Evolutionary conservation across 2,797 vertebrate species (phyloP), one percentile per base, ranked within the genome.

Genomic region (Microctenopoma stevenorrisi): DNA sequence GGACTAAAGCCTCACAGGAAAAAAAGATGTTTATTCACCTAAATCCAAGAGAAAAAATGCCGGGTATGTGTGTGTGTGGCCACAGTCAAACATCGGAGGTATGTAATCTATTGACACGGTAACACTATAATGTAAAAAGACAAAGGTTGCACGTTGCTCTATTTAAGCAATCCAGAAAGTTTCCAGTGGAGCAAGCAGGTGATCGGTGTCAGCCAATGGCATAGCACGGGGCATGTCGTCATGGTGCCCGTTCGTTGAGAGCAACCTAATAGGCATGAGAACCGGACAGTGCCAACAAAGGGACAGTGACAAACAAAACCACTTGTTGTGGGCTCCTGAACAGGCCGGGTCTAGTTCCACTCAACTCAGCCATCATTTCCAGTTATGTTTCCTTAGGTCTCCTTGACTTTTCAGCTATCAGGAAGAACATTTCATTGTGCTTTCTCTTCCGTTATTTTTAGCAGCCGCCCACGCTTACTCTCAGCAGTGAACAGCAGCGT

Each of bases 211-310:
- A 80, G 59, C 51, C 67, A 22, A 26, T 68, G 55, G 65, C 47
- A 52, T 58, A 51, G 70, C 59, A 51, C 5, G 4, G 49, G 26
- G 28, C 63, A 68, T 61, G 64, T 76, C 74, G 66, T 63, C 61
- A 5, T 1, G 12, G 61, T 80, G 78, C 66, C 72, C 48, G 60
- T 42, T 77, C 38, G n/a, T 52, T 30, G n/a, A 73, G 72, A 79
- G 82, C 64, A 83, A 86, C 76, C 68, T 73, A 87, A 91, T 84
- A 89, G 73, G 80, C 83, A 80, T 87, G 88, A 82, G 78, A 91
- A 85, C 57, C 69, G 62, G 60, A 49, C 80, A 64, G 61, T 59
- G 60, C 86, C 82, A 88, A 92, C 83, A 86, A 84, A 64, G 48
- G 68, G 81, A 64, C 47, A 3, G 68, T 63, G 88, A 79, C 84